phyloP scores from a whole-genome alignment of 2,113 vertebrate species.

The Hydrolagus affinis region DNA sequence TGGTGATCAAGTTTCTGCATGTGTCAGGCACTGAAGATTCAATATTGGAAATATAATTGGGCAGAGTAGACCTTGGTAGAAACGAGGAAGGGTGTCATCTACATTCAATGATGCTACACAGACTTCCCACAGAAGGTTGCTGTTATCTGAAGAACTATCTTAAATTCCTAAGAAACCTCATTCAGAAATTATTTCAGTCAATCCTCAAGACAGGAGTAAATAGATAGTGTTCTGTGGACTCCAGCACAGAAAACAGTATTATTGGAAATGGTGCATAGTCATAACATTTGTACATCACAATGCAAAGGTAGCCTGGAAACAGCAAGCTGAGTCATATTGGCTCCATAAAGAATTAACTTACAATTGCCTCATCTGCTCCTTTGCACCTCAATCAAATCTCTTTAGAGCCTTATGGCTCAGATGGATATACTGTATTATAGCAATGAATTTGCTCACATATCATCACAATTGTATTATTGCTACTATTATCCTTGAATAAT shows the following conservation, averaged over 20 bases:
- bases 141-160: no score
- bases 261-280: no score
- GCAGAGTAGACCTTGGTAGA: neutral
- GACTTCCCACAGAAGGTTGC: neutral
- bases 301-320: neutral
- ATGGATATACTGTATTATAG: no score
- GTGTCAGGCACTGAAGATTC: neutral
- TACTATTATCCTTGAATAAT: no score
- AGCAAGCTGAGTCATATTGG: neutral
- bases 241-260: no score
- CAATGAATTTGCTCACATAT: no score
- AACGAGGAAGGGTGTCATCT: neutral
- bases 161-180: no score
- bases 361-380: neutral
- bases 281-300: neutral
- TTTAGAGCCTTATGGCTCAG: no score
- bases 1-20: no score
- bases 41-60: neutral
- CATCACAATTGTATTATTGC: no score
- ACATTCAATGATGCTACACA: neutral
- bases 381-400: neutral
- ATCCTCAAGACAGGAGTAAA: neutral
- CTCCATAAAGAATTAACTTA: neutral
- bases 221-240: no score
- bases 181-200: no score